Base-by-base conservation (phyloP, 1,140 invertebrate genomes). In the Pseudobourletiella spinata region DNA sequence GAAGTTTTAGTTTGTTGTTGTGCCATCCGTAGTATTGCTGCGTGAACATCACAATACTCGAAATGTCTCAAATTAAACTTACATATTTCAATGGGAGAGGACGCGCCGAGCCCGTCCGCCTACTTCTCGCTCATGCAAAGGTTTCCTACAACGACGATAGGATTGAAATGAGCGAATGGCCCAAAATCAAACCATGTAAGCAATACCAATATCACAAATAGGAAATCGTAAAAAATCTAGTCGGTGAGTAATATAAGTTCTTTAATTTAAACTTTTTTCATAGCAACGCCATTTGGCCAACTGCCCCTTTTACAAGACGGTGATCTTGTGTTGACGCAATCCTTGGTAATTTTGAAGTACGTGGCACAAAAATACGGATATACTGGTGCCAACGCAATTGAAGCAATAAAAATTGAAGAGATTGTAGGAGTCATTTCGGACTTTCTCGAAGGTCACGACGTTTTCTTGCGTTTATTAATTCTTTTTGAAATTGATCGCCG, bases 81-180 rank as follows among this genome's bases (percentile, higher is more conserved):
- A 81, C 79, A 58, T 86, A 86, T 67, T 86, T 85, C 74, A 79
- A 83, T 68, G 76, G 82, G n/a, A 81, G 79, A 73, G 84, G 83
- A 14, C 73, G 86, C 20, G 84, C 77, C 22, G 84, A 88, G 72
- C 79, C 83, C 2, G 80, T 85, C 58, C 77, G 86, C 58, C 81
- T 82, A 61, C 73, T 88, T 15, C 74, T 87, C 46, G 79, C 78
- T 32, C 84, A 86, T 68, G 80, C 81, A 11, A 79, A 75, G 35
- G 73, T 82, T 51, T 76, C 80, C 30, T 88, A 82, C 73, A 82
- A 86, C 73, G 85, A 87, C 76, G 74, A 78, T 24, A 77, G 82
- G 55, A 76, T 83, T 66, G 68, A 70, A 51, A 58, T 55, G 11
- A 77, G 72, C 52, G 71, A 78, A 29, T 83, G 80, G 79, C 70